These are phyloP conservation scores for Amblyornis subalaris DNA, from an alignment of 2,113 vertebrate genomes.

Conservation along the genomic window DNA sequence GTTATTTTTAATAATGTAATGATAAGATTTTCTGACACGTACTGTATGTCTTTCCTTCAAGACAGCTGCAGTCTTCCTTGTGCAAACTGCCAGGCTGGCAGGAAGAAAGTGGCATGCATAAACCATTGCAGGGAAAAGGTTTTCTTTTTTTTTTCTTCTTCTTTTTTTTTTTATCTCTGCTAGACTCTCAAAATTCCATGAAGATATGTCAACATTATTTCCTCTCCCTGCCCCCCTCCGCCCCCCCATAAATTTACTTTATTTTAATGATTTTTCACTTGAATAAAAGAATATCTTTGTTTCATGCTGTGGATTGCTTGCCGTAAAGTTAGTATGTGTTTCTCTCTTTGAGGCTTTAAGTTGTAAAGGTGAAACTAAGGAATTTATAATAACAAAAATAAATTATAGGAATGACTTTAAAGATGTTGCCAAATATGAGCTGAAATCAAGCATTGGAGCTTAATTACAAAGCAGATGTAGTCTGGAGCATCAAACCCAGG, in stretches of 20 bases:
- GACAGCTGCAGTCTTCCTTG: slow-evolving; percentile 10
- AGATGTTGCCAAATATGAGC: background rate
- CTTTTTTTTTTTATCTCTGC: background rate
- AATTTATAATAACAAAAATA: background rate
- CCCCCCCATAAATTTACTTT: background rate
- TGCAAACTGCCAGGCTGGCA: slow-evolving; percentile 46
- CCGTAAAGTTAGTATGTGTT: background rate
- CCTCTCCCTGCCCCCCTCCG: background rate
- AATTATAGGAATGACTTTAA: background rate
- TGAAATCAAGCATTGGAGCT: background rate
- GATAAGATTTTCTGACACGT: slow-evolving; percentile 10
- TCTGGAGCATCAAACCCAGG: background rate
- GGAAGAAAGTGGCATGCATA: background rate
- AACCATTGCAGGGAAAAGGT: background rate
- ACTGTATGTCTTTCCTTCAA: background rate
- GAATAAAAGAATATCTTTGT: background rate
- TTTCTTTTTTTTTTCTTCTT: background rate
- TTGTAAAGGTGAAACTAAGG: background rate
- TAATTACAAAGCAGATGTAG: background rate
- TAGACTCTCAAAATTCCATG: background rate
- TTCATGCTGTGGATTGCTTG: background rate
- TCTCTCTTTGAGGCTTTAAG: background rate
- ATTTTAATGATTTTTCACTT: background rate
- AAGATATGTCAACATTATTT: background rate
- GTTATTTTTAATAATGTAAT: slow-evolving; percentile 34